Base-by-base conservation (phyloP, 2,113 vertebrate genomes). In the Puffinus mauretanicus region DNA sequence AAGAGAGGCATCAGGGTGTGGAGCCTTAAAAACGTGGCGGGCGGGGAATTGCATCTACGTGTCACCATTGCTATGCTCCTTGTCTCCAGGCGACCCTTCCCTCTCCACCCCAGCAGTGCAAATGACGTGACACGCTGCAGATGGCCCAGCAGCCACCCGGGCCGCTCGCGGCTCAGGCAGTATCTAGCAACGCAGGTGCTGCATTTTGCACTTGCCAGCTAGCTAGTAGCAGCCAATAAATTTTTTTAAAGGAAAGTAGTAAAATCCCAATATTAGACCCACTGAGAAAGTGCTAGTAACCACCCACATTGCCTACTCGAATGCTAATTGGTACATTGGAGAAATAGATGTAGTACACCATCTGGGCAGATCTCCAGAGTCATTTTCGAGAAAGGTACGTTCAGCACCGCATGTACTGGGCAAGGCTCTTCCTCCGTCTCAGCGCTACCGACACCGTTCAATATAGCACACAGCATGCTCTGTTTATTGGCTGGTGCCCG, bases 11-110 rank as follows among this genome's bases (percentile, higher is more conserved):
- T 5, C 7, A 2, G 55, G 9, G 26, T 5, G 30, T 1, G 19
- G 32, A 75, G 25, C 57, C 54, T 15, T 3, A 10, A 21, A 34
- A 18, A 2, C 1, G 1, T 9, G 7, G 13, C 3, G 12, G 9
- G 18, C 2, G 19, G 34, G 38, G 51, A 51, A 47, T 7, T 7
- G 60, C 3, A 6, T 14, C 34, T 24, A 40, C 34, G 77, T 6
- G 26, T 9, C 49, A 20, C 15, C 18, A 7, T 17, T 8, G 42
- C 44, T 8, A 0, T 1, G 49, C 26, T 26, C 64, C 60, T 55
- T 3, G 6, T 36, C 86, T 29, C 30, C 49, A 3, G 72, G 60
- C 4, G 18, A 9, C 6, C 34, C 40, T 29, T 29, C 66, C 57
- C 38, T 22, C 32, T 13, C 9, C 34, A 6, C 3, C 51, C 47